These are phyloP conservation scores for Noctua janthe DNA, from an alignment of 2,888 invertebrate genomes.

Conservation along the genomic window DNA sequence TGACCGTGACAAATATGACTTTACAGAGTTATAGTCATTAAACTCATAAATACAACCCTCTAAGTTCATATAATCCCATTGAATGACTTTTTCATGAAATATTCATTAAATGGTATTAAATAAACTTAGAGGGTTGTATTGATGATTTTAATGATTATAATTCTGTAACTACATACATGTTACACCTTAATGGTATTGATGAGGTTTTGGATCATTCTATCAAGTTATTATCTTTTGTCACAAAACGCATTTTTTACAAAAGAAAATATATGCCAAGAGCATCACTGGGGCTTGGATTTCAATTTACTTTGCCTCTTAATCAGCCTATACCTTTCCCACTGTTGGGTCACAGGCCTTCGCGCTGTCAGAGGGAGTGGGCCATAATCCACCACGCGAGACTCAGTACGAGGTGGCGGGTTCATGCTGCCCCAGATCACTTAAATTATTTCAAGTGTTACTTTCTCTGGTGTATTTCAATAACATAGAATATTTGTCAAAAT, in stretches of 20 bases:
- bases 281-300: neutral
- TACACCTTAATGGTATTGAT: neutral
- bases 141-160: too few relatives aligned
- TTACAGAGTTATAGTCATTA: too few relatives aligned
- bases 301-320: slow-evolving; percentile 5
- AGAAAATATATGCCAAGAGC: neutral
- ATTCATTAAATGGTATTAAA: too few relatives aligned
- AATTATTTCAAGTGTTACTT: neutral
- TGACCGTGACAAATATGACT: too few relatives aligned
- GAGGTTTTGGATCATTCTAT: neutral
- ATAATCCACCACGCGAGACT: neutral
- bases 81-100: too few relatives aligned
- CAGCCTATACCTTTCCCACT: neutral
- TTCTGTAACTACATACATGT: too few relatives aligned
- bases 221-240: neutral
- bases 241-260: neutral
- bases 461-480: neutral
- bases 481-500: slow-evolving; percentile 8
- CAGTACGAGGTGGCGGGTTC: neutral
- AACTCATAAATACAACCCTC: too few relatives aligned
- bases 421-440: neutral
- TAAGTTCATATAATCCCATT: too few relatives aligned
- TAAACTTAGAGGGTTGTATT: too few relatives aligned
- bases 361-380: neutral
- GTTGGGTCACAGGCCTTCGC: neutral